These are phyloP conservation scores for Chouioia cunea DNA, from an alignment of 2,888 invertebrate species.

Conservation along the genomic window DNA sequence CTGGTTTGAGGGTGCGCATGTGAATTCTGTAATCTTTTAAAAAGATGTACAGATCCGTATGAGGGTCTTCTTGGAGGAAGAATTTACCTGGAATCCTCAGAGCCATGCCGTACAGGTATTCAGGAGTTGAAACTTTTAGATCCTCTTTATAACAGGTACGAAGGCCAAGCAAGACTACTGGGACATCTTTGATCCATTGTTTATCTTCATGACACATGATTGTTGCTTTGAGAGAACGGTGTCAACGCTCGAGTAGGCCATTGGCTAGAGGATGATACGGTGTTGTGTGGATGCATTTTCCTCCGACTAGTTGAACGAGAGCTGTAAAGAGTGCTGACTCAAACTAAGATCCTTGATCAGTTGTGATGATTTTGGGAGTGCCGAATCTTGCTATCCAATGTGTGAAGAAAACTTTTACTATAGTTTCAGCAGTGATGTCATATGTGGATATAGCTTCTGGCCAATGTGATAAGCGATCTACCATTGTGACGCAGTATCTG, in stretches of 20 bases:
- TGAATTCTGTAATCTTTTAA: too few relatives aligned
- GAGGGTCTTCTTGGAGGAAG: too few relatives aligned
- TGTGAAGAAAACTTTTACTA: background rate
- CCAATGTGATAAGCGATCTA: background rate
- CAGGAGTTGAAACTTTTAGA: background rate
- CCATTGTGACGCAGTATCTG: background rate
- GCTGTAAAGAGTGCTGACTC: too few relatives aligned
- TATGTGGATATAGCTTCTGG: too few relatives aligned
- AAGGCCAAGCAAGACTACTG: constrained; percentile 31
- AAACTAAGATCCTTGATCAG: too few relatives aligned
- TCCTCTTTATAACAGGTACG: background rate
- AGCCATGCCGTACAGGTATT: background rate
- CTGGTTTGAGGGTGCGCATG: too few relatives aligned
- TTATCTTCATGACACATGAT: background rate
- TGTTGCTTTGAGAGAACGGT: constrained; percentile 13
- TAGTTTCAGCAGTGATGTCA: too few relatives aligned
- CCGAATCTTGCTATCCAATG: constrained; percentile 28
- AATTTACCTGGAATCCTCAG: background rate
- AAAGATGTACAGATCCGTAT: too few relatives aligned
- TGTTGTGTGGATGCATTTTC: constrained; percentile 34
- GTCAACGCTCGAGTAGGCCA: constrained; percentile 38
- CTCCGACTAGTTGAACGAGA: too few relatives aligned
- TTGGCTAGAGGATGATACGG: constrained; percentile 46
- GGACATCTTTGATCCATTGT: constrained; percentile 47
- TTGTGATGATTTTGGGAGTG: too few relatives aligned